Percentiles rank a stretch among this genome's conserved stretches.
phyloP scores from a whole-genome alignment of 2,113 vertebrate genomes.

The Myrmecophaga tridactyla region DNA sequence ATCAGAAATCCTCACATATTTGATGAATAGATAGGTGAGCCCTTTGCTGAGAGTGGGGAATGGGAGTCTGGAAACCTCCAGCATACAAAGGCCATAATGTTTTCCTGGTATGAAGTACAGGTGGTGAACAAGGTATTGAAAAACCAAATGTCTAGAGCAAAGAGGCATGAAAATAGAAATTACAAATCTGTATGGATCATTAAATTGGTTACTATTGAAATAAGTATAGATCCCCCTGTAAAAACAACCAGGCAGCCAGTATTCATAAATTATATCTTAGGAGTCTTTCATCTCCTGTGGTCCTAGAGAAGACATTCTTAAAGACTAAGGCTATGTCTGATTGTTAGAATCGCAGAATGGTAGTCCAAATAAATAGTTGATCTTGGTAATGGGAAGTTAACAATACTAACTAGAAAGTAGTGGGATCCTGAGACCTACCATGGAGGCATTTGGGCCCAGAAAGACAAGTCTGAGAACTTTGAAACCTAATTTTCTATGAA shows the following conservation, averaged over 20 bases:
- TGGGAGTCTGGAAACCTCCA: background rate
- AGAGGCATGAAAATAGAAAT: background rate
- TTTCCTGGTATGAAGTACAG: background rate
- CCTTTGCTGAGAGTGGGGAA: too few relatives aligned
- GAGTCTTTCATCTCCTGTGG: accelerated
- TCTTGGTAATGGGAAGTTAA: background rate
- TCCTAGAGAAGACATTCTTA: background rate
- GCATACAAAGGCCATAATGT: background rate
- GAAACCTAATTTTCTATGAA: background rate
- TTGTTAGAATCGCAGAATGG: background rate
- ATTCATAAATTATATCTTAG: background rate
- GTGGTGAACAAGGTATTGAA: background rate
- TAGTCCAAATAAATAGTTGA: background rate
- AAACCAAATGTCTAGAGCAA: background rate
- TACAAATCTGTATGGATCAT: background rate
- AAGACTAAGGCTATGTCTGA: background rate
- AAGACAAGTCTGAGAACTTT: background rate
- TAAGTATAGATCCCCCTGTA: background rate
- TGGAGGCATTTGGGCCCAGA: background rate
- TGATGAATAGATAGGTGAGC: background rate
- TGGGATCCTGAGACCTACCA: background rate
- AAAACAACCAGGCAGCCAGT: too few relatives aligned
- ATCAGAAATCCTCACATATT: background rate
- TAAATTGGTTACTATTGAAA: background rate
- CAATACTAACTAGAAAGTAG: too few relatives aligned